Evolutionary conservation across 2,113 vertebrate genomes (phyloP).

Genomic region (Lathamus discolor): DNA sequence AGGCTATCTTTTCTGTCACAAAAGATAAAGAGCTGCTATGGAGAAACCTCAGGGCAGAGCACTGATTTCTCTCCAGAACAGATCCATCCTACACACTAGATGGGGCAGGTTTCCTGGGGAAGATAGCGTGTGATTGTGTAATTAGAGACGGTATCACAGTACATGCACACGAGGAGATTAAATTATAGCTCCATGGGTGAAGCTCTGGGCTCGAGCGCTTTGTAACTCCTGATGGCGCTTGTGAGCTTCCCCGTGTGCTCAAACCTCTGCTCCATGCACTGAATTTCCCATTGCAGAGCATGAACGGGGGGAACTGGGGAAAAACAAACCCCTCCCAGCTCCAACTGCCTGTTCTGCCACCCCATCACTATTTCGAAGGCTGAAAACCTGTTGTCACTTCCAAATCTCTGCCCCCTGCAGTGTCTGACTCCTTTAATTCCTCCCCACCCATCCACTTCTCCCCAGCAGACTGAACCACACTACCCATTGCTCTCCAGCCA

Average conservation of each 20-base stretch:
- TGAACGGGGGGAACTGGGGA: neutral
- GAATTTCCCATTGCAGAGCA: neutral
- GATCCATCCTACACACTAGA: neutral
- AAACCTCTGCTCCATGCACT: fast-evolving
- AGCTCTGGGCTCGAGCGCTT: neutral
- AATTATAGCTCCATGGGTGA: neutral
- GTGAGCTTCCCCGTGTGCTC: fast-evolving
- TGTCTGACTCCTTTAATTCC: neutral
- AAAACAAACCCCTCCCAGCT: neutral
- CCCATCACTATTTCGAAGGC: neutral
- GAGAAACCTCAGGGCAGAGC: neutral
- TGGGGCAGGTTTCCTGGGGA: neutral
- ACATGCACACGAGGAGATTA: neutral
- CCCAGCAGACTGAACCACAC: neutral
- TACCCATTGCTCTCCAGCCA: neutral
- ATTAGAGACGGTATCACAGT: neutral
- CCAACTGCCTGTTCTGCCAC: neutral
- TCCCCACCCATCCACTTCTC: neutral
- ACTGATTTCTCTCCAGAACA: neutral
- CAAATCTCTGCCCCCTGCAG: fast-evolving
- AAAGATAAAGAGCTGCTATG: neutral
- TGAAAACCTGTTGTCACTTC: neutral
- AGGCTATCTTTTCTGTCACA: neutral
- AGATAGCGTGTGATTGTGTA: neutral
- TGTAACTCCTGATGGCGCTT: neutral